A percentile compares a stretch with the other conserved stretches of the same genome.
Conservation (phyloP, 2,888 invertebrate species). For the Polymixis flavicincta region DNA sequence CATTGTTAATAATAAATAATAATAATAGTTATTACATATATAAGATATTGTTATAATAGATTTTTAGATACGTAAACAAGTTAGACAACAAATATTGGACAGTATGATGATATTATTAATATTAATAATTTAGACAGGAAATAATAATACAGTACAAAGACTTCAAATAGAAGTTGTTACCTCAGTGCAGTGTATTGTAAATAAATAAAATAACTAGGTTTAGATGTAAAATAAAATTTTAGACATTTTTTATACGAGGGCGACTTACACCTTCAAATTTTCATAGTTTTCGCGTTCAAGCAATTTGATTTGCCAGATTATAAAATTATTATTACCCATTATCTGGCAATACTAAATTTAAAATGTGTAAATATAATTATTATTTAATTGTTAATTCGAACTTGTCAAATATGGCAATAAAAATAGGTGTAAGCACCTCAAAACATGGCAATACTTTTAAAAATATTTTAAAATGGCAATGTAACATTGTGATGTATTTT, state of each 20-base stretch:
- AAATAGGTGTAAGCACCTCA: slow-evolving; percentile 73
- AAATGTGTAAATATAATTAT: slow-evolving; percentile 65
- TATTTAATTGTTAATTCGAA: slow-evolving; percentile 65
- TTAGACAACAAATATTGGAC: slow-evolving; percentile 74
- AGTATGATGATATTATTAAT: slow-evolving; percentile 75
- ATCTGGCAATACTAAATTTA: slow-evolving; percentile 63
- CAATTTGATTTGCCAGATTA: slow-evolving; percentile 60
- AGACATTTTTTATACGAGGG: slow-evolving; percentile 80
- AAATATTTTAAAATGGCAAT: slow-evolving; percentile 78
- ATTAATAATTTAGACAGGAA: slow-evolving; percentile 74
- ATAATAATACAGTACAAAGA: slow-evolving; percentile 72
- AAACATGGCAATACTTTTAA: slow-evolving; percentile 77
- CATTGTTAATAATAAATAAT: slow-evolving; percentile 80
- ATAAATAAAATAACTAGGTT: slow-evolving; percentile 76
- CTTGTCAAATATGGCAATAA: slow-evolving; percentile 48
- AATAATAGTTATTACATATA: slow-evolving; percentile 87
- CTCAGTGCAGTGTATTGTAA: slow-evolving; percentile 89
- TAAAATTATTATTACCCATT: slow-evolving; percentile 41
- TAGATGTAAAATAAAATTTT: slow-evolving; percentile 76
- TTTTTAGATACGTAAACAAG: slow-evolving; percentile 76
- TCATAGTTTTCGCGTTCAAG: slow-evolving; percentile 64
- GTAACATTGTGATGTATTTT: slow-evolving; percentile 86
- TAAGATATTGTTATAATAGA: slow-evolving; percentile 79
- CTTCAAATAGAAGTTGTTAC: slow-evolving; percentile 73
- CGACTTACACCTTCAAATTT: slow-evolving; percentile 78